phyloP scores from a whole-genome alignment of 2,797 vertebrate genomes.

The Erethizon dorsatum region DNA sequence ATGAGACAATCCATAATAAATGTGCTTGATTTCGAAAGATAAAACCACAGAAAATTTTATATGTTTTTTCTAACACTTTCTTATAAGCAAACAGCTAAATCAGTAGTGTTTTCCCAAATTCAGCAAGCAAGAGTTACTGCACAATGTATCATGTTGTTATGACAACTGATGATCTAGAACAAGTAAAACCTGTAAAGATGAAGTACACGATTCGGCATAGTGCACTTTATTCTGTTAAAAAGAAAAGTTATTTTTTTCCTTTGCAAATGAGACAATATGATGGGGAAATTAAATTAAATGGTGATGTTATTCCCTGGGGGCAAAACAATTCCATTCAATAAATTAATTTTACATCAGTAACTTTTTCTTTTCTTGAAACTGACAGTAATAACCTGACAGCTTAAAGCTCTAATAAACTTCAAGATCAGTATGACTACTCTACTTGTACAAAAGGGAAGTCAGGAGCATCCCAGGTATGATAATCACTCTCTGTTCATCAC shows the following conservation, averaged over 20 bases:
- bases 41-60: conserved; percentile 24
- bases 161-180: conserved; percentile 86
- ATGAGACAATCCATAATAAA: not conserved
- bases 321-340: conserved; percentile 92
- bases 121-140: conserved; percentile 66
- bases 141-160: conserved; percentile 83
- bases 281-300: conserved; percentile 92
- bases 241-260: conserved; percentile 87
- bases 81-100: conserved; percentile 63
- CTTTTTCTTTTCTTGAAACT: conserved; percentile 90
- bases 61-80: conserved; percentile 14
- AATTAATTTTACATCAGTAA: conserved; percentile 93
- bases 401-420: conserved; percentile 92
- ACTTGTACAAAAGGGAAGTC: conserved; percentile 72
- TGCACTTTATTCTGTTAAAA: conserved; percentile 88
- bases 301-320: conserved; percentile 91
- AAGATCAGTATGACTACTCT: conserved; percentile 86
- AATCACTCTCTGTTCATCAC: conserved; percentile 85
- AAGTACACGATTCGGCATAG: conserved; percentile 85
- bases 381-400: conserved; percentile 92
- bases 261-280: conserved; percentile 92
- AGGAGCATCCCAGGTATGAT: conserved; percentile 83
- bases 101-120: conserved; percentile 74
- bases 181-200: conserved; percentile 83
- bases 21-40: not conserved